Conservation (phyloP, 2,797 vertebrate genomes). For the Alcedo atthis region DNA sequence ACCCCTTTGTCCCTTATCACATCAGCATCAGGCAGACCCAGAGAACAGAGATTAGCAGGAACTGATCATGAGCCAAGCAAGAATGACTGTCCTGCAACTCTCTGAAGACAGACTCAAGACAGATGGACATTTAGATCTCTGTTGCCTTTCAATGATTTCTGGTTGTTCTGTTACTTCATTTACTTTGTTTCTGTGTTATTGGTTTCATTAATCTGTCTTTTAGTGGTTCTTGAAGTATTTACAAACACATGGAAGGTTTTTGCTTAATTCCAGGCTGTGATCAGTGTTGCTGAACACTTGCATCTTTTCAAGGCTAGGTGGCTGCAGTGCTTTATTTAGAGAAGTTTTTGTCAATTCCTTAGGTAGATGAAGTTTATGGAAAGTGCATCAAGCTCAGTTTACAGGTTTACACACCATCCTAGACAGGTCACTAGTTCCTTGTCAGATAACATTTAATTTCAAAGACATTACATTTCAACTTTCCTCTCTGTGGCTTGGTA, state of each 20-base stretch:
- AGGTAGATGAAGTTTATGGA: not conserved
- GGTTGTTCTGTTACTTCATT: not conserved
- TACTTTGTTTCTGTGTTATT: not conserved
- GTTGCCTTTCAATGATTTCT: not conserved
- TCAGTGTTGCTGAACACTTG: slow-evolving; percentile 29
- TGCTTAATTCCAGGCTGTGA: not conserved
- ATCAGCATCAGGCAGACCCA: slow-evolving; percentile 39
- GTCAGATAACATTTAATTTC: not conserved
- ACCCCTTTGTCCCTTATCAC: slow-evolving; percentile 48
- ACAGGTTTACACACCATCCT: not conserved
- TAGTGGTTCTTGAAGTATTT: not conserved
- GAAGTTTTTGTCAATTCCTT: not conserved
- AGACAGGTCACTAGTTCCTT: not conserved
- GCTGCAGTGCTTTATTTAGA: slow-evolving; percentile 62
- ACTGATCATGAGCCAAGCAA: slow-evolving; percentile 19
- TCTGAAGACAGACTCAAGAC: not conserved
- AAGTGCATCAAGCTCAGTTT: not conserved
- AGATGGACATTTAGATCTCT: not conserved
- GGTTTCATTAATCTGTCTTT: not conserved
- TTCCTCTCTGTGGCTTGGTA: not conserved
- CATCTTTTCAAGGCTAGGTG: slow-evolving; percentile 64
- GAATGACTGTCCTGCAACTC: not conserved
- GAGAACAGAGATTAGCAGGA: slow-evolving; percentile 26
- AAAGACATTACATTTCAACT: not conserved
- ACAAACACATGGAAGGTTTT: not conserved